phyloP scores from a whole-genome alignment of 2,888 invertebrate genomes.

The Amorpha juglandis region DNA sequence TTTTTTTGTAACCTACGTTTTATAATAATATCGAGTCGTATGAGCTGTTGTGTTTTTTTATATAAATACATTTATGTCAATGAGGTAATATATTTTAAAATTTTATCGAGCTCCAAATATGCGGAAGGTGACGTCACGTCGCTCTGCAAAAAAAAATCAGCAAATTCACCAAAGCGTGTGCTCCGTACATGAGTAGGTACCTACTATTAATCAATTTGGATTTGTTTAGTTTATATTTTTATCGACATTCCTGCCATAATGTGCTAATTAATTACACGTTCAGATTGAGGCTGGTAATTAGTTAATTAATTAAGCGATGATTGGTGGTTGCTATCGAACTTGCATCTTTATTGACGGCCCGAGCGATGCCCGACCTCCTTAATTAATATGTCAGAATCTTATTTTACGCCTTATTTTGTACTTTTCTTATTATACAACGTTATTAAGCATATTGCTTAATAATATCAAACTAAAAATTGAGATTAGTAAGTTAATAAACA shows the following conservation, averaged over 20 bases:
- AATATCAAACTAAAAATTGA: too few relatives aligned
- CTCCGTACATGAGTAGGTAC: background rate
- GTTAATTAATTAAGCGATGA: conserved; percentile 46
- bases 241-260: conserved; percentile 36
- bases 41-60: too few relatives aligned
- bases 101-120: conserved; percentile 6
- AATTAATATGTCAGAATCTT: conserved; percentile 42
- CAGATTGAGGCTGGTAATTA: conserved; percentile 45
- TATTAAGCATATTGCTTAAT: too few relatives aligned
- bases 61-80: too few relatives aligned
- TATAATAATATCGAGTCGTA: too few relatives aligned
- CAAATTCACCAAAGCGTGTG: conserved; percentile 7
- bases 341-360: conserved; percentile 13
- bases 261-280: conserved; percentile 49
- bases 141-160: background rate
- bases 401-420: background rate
- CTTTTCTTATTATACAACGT: background rate
- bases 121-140: background rate
- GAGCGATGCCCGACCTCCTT: background rate
- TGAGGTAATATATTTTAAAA: too few relatives aligned
- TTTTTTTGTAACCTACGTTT: too few relatives aligned
- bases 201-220: conserved; percentile 26
- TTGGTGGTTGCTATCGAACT: conserved; percentile 24
- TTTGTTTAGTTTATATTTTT: conserved; percentile 31
- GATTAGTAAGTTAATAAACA: too few relatives aligned